Base-by-base conservation (phyloP, 1,140 invertebrate species). In the Pinna nobilis region DNA sequence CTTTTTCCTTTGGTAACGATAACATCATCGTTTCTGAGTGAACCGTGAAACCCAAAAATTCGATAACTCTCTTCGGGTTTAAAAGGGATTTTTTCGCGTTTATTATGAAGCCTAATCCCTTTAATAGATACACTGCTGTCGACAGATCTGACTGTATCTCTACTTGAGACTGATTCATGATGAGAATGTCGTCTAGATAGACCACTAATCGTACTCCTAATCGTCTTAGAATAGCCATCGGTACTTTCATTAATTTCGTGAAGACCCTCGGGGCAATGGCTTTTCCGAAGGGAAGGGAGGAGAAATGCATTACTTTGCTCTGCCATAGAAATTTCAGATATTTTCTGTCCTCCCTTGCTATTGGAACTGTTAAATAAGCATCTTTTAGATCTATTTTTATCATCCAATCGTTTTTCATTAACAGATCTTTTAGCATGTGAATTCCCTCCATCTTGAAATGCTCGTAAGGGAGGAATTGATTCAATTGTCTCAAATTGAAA, bases 391-490 rank as follows among this genome's bases (percentile, higher is more conserved):
- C 59, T 49, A 75, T 28, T 49, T 75, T 69, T 35, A 51, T 23
- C 37, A 69, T 41, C 66, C 53, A 69, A 47, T 69, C 37, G 35
- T 30, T 41, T 25, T 28, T 30, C 25, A n/a, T 18, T 30, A 69
- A 30, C 11, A 69, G 20, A 64, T 70, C 47, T 55, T 15, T 61
- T 30, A 75, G n/a, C 66, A 75, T 44, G 1, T 70, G 37, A 37
- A 64, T 30, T 2, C 59, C 66, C 39, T 70, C 66, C 73, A 75
- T 75, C 49, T 63, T 75, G 66, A 75, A 75, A 67, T 76, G 74
- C 32, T 71, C 53, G 37, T 70, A 70, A n/a, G n/a, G 33, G 33
- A 75, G 60, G 50, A 53, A 70, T 25, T 15, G 60, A 28, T 76
- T 70, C 41, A 76, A 25, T 18, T 50, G 33, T 37, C 33, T 65